Conservation (phyloP, 2,888 invertebrate species). For the Diarsia mendica region DNA sequence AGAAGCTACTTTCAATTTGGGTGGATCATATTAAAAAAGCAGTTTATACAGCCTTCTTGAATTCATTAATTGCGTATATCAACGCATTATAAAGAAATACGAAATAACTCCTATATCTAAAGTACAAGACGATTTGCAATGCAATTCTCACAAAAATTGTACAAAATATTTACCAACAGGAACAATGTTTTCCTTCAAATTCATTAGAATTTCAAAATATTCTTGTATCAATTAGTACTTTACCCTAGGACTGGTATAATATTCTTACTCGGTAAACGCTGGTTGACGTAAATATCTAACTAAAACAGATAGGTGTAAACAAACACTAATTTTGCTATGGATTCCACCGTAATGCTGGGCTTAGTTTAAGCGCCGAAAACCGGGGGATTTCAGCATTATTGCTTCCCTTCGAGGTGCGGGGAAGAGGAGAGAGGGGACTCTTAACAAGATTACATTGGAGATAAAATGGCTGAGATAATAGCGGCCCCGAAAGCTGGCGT, state of each 20-base stretch:
- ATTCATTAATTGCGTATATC: neutral
- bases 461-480: conserved; percentile 89
- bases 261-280: neutral
- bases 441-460: conserved; percentile 90
- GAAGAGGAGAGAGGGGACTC: conserved; percentile 77
- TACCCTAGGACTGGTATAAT: neutral
- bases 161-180: too few species aligned
- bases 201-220: neutral
- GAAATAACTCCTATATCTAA: neutral
- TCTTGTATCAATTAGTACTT: neutral
- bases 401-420: conserved; percentile 74
- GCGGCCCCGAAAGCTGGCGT: conserved; percentile 82
- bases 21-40: neutral
- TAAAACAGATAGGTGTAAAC: conserved; percentile 61
- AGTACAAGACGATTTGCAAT: too few species aligned
- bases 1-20: too few species aligned
- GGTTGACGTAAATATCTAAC: neutral
- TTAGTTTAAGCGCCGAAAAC: conserved; percentile 87
- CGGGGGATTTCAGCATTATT: conserved; percentile 88
- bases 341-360: conserved; percentile 82
- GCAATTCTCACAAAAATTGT: too few species aligned
- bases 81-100: conserved; percentile 5
- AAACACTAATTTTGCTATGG: conserved; percentile 80
- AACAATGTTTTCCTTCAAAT: neutral
- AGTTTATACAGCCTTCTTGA: neutral